Base-by-base conservation (phyloP, 2,113 vertebrate species). In the Psittacula cyanocephala region DNA sequence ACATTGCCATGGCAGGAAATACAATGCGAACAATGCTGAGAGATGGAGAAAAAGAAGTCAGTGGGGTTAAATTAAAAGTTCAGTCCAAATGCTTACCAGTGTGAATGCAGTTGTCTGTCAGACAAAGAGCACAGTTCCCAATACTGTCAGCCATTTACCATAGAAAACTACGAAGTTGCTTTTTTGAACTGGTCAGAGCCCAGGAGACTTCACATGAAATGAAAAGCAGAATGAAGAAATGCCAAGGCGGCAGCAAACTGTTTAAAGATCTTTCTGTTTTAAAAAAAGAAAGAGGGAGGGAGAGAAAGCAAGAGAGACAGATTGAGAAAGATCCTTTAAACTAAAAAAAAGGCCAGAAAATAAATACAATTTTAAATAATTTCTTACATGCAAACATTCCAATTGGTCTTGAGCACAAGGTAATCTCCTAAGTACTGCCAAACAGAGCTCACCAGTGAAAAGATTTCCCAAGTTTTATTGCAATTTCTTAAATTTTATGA, bases 401-500 rank as follows among this genome's bases (percentile, higher is more conserved):
- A 86, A 53, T 27, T 80, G 31, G 59, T 64, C 47, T 80, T 88
- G 67, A 93, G 69, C 29, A 81, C 43, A 82, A 22, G 39, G 18
- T 86, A 78, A 92, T 95, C 84, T 86, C 76, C 17, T 65, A 96
- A 97, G 62, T 97, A 96, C 87, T 89, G 60, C 97, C 97, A 97
- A 96, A 95, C 27, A 59, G 22, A 75, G 69, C 59, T 97, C 90
- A 96, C 49, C 69, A 75, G 86, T 86, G 81, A 84, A 93, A 92
- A 76, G 70, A 76, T 86, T 87, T 69, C 75, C 63, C 62, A 93
- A 94, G 77, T 93, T 97, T 96, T 96, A 96, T 78, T 85, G 80
- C 91, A 90, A 97, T 96, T 93, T 70, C 94, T 97, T 98, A 97
- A 95, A 92, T 98, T 98, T 98, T 97, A 98, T 96, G 84, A 84